Base-by-base conservation (phyloP, 2,797 vertebrate genomes). In the Sphaeramia orbicularis region DNA sequence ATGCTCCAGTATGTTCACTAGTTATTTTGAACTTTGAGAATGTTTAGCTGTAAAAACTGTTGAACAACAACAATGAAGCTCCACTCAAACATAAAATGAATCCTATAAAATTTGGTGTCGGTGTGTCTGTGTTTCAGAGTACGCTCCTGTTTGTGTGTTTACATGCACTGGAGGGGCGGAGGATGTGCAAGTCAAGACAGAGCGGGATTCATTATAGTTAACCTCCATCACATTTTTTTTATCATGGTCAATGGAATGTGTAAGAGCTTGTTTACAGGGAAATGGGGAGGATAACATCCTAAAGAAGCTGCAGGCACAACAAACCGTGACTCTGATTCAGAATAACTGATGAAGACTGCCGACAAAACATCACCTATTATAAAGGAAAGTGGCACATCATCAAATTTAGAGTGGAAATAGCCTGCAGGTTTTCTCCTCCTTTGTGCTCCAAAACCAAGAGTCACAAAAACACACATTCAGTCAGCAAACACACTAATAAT, bases 181-280 rank as follows among this genome's bases (percentile, higher is more conserved):
- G 48, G 57, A 60, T 54, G 49, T 54, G 40, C 85, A 87, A 86
- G 83, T 85, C 79, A 44, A 65, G 79, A 83, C 85, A 88, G 51
- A 74, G 65, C 60, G 42, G 3, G 21, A 66, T 48, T 85, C 44
- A 66, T 80, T 71, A 74, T 37, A 71, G 67, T 73, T 66, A 70
- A 67, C 75, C 16, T 70, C 21, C 62, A 65, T 72, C 30, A 27
- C 58, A 77, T 57, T 59, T 66, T 63, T 7, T n/a, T 30, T 73
- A 54, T 78, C 38, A 45, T 0, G 18, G 56, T 56, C 58, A 55
- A 5, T 57, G 74, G 78, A 80, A 82, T 76, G 75, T 77, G 52
- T 56, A 35, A 16, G 15, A 43, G 40, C 19, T 49, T 52, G 30
- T 79, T 72, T 74, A 53, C 7, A 16, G 24, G 35, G 44, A 12